Base-by-base conservation (phyloP, 2,797 vertebrate genomes). In the Hydrolagus colliei region DNA sequence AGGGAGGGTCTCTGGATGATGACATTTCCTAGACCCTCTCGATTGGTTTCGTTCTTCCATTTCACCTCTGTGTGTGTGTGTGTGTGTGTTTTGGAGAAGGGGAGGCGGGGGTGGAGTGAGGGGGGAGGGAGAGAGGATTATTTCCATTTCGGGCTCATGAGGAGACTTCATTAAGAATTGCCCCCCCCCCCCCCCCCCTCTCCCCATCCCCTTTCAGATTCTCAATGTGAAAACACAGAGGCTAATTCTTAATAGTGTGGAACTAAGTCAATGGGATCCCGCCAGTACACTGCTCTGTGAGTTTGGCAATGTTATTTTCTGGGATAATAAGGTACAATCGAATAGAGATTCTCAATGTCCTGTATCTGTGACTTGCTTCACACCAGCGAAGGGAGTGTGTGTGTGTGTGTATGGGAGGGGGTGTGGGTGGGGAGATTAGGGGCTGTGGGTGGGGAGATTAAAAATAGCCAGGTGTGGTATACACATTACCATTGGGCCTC, bases 191-290 rank as follows among this genome's bases (percentile, higher is more conserved):
- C 41, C 41, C 6, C 0, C 41, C 41, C 41, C 41, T 3, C 41
- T 52, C 41, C 41, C 41, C 41, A 3, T 3, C 41, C 6, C 41
- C 27, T 6, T 65, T 32, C 22, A 2, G n/a, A 52, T 52, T 27
- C 22, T 27, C 0, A 35, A 35, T 27, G 79, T 7, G 65, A 18
- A 80, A 71, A 18, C 68, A 67, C 79, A 71, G 65, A 41, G 32
- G 52, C 79, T 41, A 84, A 71, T 84, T 84, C 65, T 27, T 20
- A 84, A 2, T 11, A 32, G 62, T 80, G 78, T 27, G 62, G 18
- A 80, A 80, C 78, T 52, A 35, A 67, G 79, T 84, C 65, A 84
- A 52, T 84, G 79, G 79, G 79, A 82, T 41, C 79, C 41, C 9
- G 18, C 18, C 20, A 65, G 68, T 27, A 20, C 16, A 67, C 16